Percentiles rank a stretch among this genome's conserved stretches.
Evolutionary conservation across 2,113 vertebrate species (phyloP).

Genomic region (Ctenodactylus gundi): DNA sequence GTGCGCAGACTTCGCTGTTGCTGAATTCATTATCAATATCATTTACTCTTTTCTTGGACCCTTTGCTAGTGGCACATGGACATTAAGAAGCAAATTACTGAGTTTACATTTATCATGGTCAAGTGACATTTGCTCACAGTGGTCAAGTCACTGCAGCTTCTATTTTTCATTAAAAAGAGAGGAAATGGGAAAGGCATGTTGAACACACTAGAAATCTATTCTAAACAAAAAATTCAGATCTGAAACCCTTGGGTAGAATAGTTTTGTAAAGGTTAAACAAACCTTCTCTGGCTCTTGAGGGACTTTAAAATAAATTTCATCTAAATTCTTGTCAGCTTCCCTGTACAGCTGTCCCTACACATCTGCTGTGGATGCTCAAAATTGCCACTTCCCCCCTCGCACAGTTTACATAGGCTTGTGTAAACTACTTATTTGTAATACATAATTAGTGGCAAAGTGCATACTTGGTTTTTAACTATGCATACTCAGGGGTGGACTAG

Average conservation of each 20-base stretch:
- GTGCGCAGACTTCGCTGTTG: neutral
- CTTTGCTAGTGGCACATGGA: neutral
- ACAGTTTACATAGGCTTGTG: constrained; percentile 62
- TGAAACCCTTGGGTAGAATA: constrained; percentile 22
- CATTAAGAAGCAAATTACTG: constrained; percentile 1
- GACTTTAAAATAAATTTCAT: constrained; percentile 75
- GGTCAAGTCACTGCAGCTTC: constrained; percentile 12
- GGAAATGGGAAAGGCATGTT: neutral
- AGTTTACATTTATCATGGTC: constrained; percentile 4
- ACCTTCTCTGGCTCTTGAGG: constrained; percentile 55
- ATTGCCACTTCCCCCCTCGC: neutral
- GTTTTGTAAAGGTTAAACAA: constrained; percentile 76
- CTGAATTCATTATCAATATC: constrained; percentile 21
- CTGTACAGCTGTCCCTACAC: constrained; percentile 69
- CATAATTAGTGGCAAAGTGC: constrained; percentile 68
- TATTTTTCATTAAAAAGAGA: neutral
- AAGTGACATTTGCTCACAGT: constrained; percentile 56
- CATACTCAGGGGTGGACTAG: constrained; percentile 24
- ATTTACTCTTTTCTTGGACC: neutral
- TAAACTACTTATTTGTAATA: constrained; percentile 77
- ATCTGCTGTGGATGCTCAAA: constrained; percentile 57
- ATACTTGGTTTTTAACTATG: constrained; percentile 45
- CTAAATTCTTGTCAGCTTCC: constrained; percentile 60
- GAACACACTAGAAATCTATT: constrained; percentile 49
- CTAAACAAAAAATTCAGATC: constrained; percentile 56